Base-by-base conservation (phyloP, 2,113 vertebrate genomes). In the Grammomys dolichurus region DNA sequence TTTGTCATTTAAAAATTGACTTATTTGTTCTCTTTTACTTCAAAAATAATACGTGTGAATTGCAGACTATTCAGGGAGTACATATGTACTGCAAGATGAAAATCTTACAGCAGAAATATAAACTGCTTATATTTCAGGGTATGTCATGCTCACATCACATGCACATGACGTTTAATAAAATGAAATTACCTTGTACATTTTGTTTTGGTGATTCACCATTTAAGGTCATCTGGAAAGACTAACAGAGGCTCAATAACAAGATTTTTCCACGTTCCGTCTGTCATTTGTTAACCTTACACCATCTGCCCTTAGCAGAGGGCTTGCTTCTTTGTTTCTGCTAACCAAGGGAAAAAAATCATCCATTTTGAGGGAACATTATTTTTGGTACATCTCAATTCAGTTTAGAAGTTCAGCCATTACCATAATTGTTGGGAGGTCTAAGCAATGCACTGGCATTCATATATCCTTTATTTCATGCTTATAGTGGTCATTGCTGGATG, bases 271-370 rank as follows among this genome's bases (percentile, higher is more conserved):
- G 48, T 87, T 94, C 85, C 60, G 8, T 91, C 60, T 89, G 78
- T 96, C 95, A 91, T 96, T 84, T 97, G 89, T 88, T 95, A 96
- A 96, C 92, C 93, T 97, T 93, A 94, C 0, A 58, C 96, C 92
- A 96, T 97, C 96, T 97, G 96, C 80, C 95, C 90, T 97, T 87
- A 65, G 31, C 63, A 96, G 78, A 96, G 90, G 73, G 75, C 56
- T 96, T 94, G 43, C 84, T 97, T 48, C 81, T 48, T 93, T 93
- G n/a, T 76, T 87, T 94, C 43, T 94, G 54, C 63, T 95, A 94
- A 87, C 24, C 73, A 78, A 65, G 48, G 84, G 48, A 87, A 58
- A 82, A 56, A 48, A 51, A 51, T 51, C 51, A 81, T 87, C 93
- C 88, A 73, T 77, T 78, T 90, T 36, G 77, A 43, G 58, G 58